Conservation (phyloP, 2,797 vertebrate genomes). For the Poecilia velifera region DNA sequence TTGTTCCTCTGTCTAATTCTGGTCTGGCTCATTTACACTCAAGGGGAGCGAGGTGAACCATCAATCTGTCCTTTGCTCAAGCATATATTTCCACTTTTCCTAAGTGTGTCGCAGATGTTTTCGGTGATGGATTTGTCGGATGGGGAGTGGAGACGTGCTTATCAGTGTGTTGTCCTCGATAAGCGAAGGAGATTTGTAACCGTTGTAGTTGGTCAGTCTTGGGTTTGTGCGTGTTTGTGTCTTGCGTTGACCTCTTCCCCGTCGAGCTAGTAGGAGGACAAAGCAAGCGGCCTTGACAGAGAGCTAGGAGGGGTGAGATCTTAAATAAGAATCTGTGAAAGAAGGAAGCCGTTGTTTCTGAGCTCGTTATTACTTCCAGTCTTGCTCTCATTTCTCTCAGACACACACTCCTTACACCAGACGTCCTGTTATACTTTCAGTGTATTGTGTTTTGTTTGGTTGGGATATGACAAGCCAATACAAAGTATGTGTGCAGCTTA, state of each 20-base stretch:
- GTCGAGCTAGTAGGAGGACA: conserved; percentile 74
- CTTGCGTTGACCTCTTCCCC: conserved; percentile 65
- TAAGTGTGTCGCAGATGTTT: conserved; percentile 71
- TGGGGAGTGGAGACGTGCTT: conserved; percentile 80
- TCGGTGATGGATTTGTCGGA: conserved; percentile 79
- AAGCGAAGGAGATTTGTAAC: conserved; percentile 79
- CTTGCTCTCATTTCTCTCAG: conserved; percentile 51
- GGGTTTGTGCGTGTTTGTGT: conserved; percentile 42
- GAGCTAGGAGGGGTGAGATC: conserved; percentile 61
- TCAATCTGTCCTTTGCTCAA: conserved; percentile 54
- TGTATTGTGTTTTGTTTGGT: neutral
- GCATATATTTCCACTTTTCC: conserved; percentile 47
- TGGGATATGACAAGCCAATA: neutral
- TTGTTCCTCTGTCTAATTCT: neutral
- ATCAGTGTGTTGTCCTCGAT: conserved; percentile 80
- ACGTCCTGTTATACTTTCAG: neutral
- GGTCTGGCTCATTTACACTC: conserved; percentile 30
- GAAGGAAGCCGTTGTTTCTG: conserved; percentile 71
- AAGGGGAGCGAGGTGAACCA: conserved; percentile 39
- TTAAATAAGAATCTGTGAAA: conserved; percentile 56
- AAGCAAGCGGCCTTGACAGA: conserved; percentile 80
- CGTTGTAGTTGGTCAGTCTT: conserved; percentile 53
- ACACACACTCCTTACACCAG: conserved; percentile 62
- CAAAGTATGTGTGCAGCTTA: neutral
- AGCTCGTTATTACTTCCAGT: conserved; percentile 53